A percentile compares a stretch with the other conserved stretches of the same genome.
Evolutionary conservation across 2,888 invertebrate genomes (phyloP).

Genomic region (Scaptodrosophila latifasciaeformis): DNA sequence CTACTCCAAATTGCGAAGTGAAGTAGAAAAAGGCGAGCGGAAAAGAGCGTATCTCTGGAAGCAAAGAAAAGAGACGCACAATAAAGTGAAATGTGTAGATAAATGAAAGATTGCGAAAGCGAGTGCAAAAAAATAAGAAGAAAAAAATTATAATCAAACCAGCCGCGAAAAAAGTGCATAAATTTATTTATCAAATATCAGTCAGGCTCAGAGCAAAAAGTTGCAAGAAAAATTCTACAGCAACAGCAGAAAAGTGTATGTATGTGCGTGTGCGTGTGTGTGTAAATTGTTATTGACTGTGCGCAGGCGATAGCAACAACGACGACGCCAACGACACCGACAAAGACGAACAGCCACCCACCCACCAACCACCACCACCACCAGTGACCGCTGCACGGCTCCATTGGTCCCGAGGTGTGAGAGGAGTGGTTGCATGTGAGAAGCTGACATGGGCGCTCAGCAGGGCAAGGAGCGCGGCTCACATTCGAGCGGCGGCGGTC

Average conservation of each 20-base stretch:
- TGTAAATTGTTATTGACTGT: neutral
- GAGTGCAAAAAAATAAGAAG: conserved; percentile 36
- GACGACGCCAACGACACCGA: neutral
- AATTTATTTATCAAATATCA: conserved; percentile 16
- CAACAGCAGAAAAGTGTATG: conserved; percentile 12
- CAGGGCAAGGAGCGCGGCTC: conserved; percentile 91
- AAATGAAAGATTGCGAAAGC: conserved; percentile 40
- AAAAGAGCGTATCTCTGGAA: conserved; percentile 45
- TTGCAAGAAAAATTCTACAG: conserved; percentile 15
- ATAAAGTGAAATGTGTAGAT: conserved; percentile 47
- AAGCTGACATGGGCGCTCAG: conserved; percentile 87
- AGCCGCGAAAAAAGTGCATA: conserved; percentile 32
- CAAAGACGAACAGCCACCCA: neutral
- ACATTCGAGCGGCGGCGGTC: conserved; percentile 70
- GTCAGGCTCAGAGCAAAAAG: no score
- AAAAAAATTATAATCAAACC: no score
- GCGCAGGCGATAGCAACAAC: no score
- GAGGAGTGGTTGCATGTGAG: conserved; percentile 51
- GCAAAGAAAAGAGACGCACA: conserved; percentile 46
- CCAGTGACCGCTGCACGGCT: neutral
- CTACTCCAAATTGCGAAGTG: conserved; percentile 69
- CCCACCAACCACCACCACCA: neutral
- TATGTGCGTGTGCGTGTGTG: no score
- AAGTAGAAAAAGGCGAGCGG: conserved; percentile 47
- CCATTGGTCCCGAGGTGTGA: neutral